phyloP scores from a whole-genome alignment of 2,888 invertebrate species.

The Kryphioiulus occultus region DNA sequence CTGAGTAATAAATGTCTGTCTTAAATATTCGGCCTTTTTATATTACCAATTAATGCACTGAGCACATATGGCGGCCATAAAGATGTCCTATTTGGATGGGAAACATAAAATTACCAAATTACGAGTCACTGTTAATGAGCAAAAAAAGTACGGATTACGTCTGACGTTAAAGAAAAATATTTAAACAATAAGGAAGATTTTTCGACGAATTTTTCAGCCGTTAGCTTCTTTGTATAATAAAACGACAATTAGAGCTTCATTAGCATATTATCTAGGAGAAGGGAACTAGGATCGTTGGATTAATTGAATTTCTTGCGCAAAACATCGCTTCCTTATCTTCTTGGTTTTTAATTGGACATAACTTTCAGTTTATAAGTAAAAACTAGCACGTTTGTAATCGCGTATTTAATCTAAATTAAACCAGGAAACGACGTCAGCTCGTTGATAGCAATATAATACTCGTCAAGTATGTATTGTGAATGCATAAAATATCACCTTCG shows the following conservation, averaged over 20 bases:
- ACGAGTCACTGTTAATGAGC: constrained; percentile 12
- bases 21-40: not conserved
- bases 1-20: too few relatives aligned
- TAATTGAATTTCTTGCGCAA: constrained; percentile 16
- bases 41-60: not conserved
- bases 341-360: constrained; percentile 28
- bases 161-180: not conserved
- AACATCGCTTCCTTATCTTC: constrained; percentile 13
- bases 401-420: not conserved
- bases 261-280: not conserved
- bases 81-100: not conserved
- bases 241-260: constrained; percentile 36
- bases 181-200: constrained; percentile 36
- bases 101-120: constrained; percentile 25
- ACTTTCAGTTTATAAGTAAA: not conserved
- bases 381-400: not conserved
- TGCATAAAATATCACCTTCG: not conserved
- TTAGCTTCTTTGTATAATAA: not conserved
- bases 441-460: not conserved
- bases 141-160: not conserved
- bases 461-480: not conserved
- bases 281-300: not conserved
- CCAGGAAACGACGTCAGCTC: not conserved
- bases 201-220: not conserved
- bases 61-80: not conserved